Evolutionary conservation across 2,888 invertebrate genomes (phyloP).

Genomic region (Drosophila monieri): DNA sequence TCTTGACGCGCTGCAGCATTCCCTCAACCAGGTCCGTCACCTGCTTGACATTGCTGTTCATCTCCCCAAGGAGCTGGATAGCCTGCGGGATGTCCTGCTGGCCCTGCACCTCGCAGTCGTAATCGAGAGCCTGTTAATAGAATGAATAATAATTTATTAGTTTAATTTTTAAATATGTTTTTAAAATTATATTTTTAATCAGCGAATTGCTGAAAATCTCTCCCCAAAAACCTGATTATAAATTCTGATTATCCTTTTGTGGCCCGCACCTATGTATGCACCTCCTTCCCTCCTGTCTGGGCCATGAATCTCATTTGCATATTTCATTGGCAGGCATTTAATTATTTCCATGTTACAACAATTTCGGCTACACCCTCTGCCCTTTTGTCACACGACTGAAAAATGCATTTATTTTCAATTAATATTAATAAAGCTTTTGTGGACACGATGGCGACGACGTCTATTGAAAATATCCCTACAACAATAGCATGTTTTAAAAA

Average conservation of each 20-base stretch:
- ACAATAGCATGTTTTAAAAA: background rate
- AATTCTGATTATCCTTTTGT: background rate
- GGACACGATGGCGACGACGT: background rate
- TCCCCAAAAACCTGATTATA: background rate
- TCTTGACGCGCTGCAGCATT: slow-evolving; percentile 91
- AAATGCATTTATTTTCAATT: slow-evolving; percentile 76
- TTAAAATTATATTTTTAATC: background rate
- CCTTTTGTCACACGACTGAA: background rate
- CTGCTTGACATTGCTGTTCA: slow-evolving; percentile 93
- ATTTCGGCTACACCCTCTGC: slow-evolving; percentile 49
- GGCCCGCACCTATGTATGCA: background rate
- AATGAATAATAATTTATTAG: background rate
- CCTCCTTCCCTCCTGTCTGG: background rate
- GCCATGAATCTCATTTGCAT: slow-evolving; percentile 77
- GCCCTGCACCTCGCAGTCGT: slow-evolving; percentile 85
- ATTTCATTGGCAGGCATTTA: slow-evolving; percentile 82
- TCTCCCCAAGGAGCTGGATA: slow-evolving; percentile 90
- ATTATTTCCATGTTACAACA: slow-evolving; percentile 80
- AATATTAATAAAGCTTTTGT: slow-evolving; percentile 75
- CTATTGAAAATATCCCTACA: background rate
- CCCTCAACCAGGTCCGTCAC: slow-evolving; percentile 92
- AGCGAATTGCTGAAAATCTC: background rate
- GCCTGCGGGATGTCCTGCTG: slow-evolving; percentile 92
- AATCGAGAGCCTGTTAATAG: slow-evolving; percentile 85
- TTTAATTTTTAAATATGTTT: background rate